phyloP scores from a whole-genome alignment of 1,140 invertebrate genomes.

The Cephus cinctus region DNA sequence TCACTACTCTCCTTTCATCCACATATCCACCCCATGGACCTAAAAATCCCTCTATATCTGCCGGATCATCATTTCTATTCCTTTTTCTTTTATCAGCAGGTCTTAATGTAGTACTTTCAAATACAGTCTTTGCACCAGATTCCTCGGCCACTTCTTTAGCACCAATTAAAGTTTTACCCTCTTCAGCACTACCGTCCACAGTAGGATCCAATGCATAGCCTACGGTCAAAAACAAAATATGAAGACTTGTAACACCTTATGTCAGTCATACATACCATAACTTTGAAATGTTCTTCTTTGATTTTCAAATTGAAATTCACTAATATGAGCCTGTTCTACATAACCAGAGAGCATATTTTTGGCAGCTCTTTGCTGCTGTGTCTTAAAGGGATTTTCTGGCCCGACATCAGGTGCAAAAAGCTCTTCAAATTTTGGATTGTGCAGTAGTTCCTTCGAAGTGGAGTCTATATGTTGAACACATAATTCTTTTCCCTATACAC shows the following conservation, averaged over 20 bases:
- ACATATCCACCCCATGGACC: slow-evolving; percentile 96
- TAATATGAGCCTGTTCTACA: slow-evolving; percentile 93
- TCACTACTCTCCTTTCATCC: slow-evolving; percentile 85
- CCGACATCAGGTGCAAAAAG: slow-evolving; percentile 90
- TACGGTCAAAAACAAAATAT: slow-evolving; percentile 6
- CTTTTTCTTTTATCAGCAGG: slow-evolving; percentile 87
- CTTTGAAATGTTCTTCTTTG: slow-evolving; percentile 93
- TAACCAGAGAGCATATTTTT: slow-evolving; percentile 94
- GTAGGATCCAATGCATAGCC: slow-evolving; percentile 90
- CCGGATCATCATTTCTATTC: slow-evolving; percentile 85
- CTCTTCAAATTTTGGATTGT: slow-evolving; percentile 96
- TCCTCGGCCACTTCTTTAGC: slow-evolving; percentile 63
- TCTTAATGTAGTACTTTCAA: slow-evolving; percentile 76
- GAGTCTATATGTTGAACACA: slow-evolving; percentile 68
- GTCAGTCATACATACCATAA: slow-evolving; percentile 65
- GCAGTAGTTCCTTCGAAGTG: slow-evolving; percentile 75
- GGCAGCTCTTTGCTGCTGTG: slow-evolving; percentile 79
- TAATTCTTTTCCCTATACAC: slow-evolving; percentile 56
- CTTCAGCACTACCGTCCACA: slow-evolving; percentile 65
- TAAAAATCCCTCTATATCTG: slow-evolving; percentile 91
- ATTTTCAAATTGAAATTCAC: slow-evolving; percentile 98
- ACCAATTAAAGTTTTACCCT: slow-evolving; percentile 69
- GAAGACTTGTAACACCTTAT: not conserved
- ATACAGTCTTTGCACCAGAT: slow-evolving; percentile 79
- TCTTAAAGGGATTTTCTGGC: slow-evolving; percentile 89